These are phyloP conservation scores for Dichetophora obliterata DNA, from an alignment of 2,888 invertebrate genomes.

Conservation along the genomic window DNA sequence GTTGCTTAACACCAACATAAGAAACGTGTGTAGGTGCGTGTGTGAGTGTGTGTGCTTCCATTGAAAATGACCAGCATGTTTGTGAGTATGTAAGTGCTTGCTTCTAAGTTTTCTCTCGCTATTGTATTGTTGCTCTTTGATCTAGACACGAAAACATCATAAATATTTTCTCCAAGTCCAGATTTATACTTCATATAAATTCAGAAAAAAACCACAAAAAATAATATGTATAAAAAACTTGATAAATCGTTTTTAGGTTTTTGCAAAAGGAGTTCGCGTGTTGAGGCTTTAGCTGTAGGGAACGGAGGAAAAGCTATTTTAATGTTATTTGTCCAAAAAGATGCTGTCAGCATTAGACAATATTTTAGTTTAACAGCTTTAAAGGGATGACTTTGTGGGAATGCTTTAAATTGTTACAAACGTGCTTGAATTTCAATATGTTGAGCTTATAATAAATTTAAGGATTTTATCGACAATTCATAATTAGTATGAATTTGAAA, in stretches of 20 bases:
- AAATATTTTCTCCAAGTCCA: slow-evolving; percentile 22
- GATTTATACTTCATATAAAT: slow-evolving; percentile 22
- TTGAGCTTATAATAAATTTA: too few species aligned
- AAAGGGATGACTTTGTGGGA: too few species aligned
- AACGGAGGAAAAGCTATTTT: too few species aligned
- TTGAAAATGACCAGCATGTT: not conserved
- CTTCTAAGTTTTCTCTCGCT: not conserved
- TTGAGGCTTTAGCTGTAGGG: too few species aligned
- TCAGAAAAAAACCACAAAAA: not conserved
- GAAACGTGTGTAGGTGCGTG: slow-evolving; percentile 12
- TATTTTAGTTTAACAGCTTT: too few species aligned
- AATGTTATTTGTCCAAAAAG: too few species aligned
- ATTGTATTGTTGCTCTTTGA: not conserved
- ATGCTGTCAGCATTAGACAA: too few species aligned
- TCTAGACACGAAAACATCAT: not conserved
- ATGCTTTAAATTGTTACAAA: too few species aligned
- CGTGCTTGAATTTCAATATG: too few species aligned
- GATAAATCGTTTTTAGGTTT: not conserved
- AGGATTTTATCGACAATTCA: too few species aligned
- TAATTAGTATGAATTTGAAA: too few species aligned
- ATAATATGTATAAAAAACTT: not conserved
- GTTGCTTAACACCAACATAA: slow-evolving; percentile 44
- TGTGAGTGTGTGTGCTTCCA: slow-evolving; percentile 16
- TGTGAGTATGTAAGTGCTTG: not conserved
- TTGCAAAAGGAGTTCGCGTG: too few species aligned